Evolutionary conservation across 1,140 invertebrate genomes (phyloP), one percentile per base, ranked within the genome.

Genomic region (Lepidotrigona ventralis): DNA sequence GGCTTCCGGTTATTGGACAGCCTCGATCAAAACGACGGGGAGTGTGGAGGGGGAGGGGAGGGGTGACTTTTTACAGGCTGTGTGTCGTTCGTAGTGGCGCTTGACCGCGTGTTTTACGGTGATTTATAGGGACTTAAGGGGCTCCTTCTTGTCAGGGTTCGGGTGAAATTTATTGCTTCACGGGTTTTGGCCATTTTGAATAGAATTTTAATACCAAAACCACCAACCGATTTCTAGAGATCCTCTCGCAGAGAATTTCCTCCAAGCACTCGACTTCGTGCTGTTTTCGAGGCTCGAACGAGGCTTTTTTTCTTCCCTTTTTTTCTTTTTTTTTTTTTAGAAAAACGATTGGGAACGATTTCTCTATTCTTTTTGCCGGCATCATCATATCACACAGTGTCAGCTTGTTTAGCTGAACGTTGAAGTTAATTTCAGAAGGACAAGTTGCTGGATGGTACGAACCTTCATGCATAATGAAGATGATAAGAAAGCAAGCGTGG

Each of bases 1-100:
- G 21, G 74, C 74, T 78, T 82, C 74, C 64, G 64, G 29, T 60
- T 77, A 17, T 19, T 23, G 15, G 9, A n/a, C 21, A 64, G 14
- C 19, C 39, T 60, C 39, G 46, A 21, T 73, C 26, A 15, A 54
- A 23, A 69, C 12, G 33, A 9, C 0, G 54, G 17, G 54, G 54
- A 56, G 0, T 15, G 53, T 0, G 15, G 54, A 19, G 54, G 54
- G 17, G 54, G 54, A 54, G 54, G 54, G 54, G 17, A 33, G 33
- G 60, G 26, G 2, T 8, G 26, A 0, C 9, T 1, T 17, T 29
- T 64, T 64, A 0, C 4, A 2, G n/a, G 17, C 63, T 15, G 5
- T n/a, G 26, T 15, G 26, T 17, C 17, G 63, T 17, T 26, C 26
- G 60, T 26, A n/a, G 60, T 64, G n/a, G n/a, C n/a, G n/a, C n/a